Evolutionary conservation across 1,140 invertebrate genomes (phyloP).

Genomic region (Cotesia vestalis): DNA sequence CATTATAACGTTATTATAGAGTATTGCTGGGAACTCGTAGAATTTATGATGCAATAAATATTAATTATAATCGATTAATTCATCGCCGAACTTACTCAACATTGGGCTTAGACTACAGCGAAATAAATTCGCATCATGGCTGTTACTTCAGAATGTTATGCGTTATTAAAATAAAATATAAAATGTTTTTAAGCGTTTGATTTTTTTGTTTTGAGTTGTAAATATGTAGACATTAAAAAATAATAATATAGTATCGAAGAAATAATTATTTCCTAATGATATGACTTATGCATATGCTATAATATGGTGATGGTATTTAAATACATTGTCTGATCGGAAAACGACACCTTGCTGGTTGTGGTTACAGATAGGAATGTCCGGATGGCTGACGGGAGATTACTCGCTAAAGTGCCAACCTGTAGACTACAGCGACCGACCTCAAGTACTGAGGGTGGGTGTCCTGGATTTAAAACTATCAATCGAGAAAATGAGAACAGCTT

Average conservation of each 20-base stretch:
- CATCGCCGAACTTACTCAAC: constrained; percentile 10
- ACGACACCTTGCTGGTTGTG: constrained; percentile 64
- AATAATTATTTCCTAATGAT: constrained; percentile 11
- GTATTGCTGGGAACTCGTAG: background rate
- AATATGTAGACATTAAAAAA: background rate
- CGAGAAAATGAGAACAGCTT: constrained; percentile 25
- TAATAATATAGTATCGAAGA: background rate
- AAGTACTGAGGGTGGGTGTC: constrained; percentile 86
- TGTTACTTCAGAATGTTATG: no score
- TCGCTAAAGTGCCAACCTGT: constrained; percentile 94
- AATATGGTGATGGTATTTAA: constrained; percentile 34
- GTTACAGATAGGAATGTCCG: constrained; percentile 85
- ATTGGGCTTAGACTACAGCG: no score
- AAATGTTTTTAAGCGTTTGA: background rate
- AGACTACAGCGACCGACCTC: constrained; percentile 88
- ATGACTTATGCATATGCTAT: background rate
- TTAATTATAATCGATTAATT: background rate
- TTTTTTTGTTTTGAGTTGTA: background rate
- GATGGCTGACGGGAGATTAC: constrained; percentile 91
- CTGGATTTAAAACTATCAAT: constrained; percentile 28
- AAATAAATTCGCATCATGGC: no score
- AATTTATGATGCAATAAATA: background rate
- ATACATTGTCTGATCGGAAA: constrained; percentile 50
- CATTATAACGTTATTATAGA: constrained; percentile 18
- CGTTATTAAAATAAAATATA: no score